Conservation (phyloP, 2,797 vertebrate species). For the Melanotaenia boesemani region DNA sequence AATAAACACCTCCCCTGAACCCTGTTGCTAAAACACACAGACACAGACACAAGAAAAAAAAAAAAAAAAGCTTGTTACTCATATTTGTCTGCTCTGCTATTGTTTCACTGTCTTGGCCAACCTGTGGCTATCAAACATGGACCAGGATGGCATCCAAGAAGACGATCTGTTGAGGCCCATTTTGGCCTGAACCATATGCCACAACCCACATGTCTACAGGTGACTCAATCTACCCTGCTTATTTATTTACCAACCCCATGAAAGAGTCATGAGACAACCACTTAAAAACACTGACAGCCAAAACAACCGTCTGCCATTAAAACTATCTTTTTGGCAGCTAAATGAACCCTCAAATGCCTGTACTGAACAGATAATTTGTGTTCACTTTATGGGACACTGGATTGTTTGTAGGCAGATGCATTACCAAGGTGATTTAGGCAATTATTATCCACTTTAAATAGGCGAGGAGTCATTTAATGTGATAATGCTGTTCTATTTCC, state of each 20-base stretch:
- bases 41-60: not conserved
- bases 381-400: constrained; percentile 26
- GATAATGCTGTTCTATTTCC: constrained; percentile 58
- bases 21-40: constrained; percentile 4
- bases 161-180: constrained; percentile 52
- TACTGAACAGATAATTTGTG: constrained; percentile 23
- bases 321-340: constrained; percentile 60
- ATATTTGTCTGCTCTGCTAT: constrained; percentile 36
- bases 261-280: constrained; percentile 76
- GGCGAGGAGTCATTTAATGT: constrained; percentile 45
- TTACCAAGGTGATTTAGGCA: constrained; percentile 58
- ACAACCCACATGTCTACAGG: constrained; percentile 58
- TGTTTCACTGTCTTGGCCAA: constrained; percentile 48
- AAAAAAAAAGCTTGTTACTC: constrained; percentile 1
- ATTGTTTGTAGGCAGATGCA: constrained; percentile 41
- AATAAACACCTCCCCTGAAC: constrained; percentile 50
- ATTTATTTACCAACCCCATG: constrained; percentile 77
- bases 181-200: constrained; percentile 65
- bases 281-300: constrained; percentile 57
- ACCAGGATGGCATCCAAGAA: constrained; percentile 59
- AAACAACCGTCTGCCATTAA: constrained; percentile 73
- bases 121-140: constrained; percentile 10
- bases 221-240: constrained; percentile 67
- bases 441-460: constrained; percentile 67
- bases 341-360: constrained; percentile 32